These are phyloP conservation scores for Sphenodon punctatus DNA, from an alignment of 2,797 vertebrate genomes.

Conservation along the genomic window DNA sequence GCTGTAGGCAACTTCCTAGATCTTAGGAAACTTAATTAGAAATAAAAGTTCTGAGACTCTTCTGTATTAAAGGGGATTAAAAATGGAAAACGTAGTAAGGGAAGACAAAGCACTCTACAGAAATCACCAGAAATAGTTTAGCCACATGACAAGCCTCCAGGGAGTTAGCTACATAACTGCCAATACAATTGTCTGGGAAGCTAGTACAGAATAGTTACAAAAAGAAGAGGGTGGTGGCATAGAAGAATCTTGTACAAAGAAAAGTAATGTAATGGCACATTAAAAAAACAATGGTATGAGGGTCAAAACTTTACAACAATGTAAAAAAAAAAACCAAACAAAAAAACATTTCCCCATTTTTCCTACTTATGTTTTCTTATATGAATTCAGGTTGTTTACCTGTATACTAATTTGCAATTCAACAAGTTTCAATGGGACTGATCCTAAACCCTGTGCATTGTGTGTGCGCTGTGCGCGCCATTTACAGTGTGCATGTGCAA, in stretches of 20 bases:
- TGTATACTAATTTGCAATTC: not conserved
- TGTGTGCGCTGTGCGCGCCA: too few relatives aligned
- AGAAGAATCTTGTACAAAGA: not conserved
- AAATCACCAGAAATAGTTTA: slow-evolving; percentile 25
- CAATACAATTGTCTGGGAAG: slow-evolving; percentile 16
- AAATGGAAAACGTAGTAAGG: slow-evolving; percentile 15
- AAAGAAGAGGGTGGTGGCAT: not conserved
- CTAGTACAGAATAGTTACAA: not conserved
- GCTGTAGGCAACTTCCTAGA: not conserved
- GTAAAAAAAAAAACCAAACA: too few relatives aligned
- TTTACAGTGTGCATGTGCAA: too few relatives aligned
- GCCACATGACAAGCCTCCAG: slow-evolving; percentile 26
- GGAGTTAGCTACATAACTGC: slow-evolving; percentile 4
- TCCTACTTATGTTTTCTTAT: not conserved
- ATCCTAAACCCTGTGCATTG: too few relatives aligned
- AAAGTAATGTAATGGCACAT: too few relatives aligned
- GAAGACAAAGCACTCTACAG: not conserved
- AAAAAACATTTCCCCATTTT: too few relatives aligned
- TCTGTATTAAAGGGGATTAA: slow-evolving; percentile 27
- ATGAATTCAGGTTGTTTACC: too few relatives aligned
- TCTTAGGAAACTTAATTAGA: not conserved
- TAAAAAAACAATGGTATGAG: too few relatives aligned
- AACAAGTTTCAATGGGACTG: not conserved
- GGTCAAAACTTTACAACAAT: not conserved
- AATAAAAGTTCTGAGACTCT: not conserved